Conservation (phyloP, 2,113 vertebrate species). For the Lasiurus cinereus region DNA sequence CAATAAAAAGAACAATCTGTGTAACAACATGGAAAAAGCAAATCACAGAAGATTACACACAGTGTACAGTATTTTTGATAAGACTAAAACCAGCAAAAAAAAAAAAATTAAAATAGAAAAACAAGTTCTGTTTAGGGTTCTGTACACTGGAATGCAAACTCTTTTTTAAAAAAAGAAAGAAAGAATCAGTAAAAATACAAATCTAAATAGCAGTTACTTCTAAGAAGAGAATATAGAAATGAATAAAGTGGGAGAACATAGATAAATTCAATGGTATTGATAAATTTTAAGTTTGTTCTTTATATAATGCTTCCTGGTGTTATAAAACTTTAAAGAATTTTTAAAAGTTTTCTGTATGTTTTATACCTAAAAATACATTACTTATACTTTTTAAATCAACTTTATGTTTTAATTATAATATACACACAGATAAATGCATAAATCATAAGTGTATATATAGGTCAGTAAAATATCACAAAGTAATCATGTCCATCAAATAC, state of each 20-base stretch:
- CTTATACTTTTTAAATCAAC: background rate
- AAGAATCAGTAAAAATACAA: background rate
- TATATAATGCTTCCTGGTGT: background rate
- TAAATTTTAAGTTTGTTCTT: conserved; percentile 24
- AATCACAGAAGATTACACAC: background rate
- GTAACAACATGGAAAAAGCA: background rate
- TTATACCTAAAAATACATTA: background rate
- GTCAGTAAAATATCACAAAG: background rate
- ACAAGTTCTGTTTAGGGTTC: background rate
- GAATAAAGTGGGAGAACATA: background rate
- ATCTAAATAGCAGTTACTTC: background rate
- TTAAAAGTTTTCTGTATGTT: background rate
- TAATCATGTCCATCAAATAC: background rate
- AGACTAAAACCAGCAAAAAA: background rate
- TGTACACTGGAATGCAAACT: background rate
- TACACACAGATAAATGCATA: background rate
- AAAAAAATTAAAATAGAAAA: background rate
- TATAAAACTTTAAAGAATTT: background rate
- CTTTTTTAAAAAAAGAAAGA: background rate
- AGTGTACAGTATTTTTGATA: background rate
- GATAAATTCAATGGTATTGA: conserved; percentile 21
- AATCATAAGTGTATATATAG: background rate
- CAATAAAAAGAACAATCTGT: background rate
- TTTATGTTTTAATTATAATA: conserved; percentile 44
- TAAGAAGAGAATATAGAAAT: conserved; percentile 12